phyloP scores from a whole-genome alignment of 2,888 invertebrate species.

The Agriotes lineatus region DNA sequence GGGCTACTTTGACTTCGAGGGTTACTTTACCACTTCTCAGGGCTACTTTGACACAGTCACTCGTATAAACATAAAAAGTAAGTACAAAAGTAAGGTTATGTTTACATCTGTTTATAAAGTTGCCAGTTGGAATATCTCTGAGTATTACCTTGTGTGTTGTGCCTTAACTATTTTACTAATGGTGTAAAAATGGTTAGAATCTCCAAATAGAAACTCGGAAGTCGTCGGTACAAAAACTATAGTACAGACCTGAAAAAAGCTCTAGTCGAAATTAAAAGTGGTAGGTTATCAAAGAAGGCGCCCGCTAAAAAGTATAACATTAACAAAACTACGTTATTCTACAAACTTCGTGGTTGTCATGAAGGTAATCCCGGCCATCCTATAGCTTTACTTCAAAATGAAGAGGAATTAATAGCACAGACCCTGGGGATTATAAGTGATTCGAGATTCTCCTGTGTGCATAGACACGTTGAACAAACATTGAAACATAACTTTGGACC shows the following conservation, averaged over 20 bases:
- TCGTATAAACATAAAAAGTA: neutral
- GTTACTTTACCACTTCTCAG: neutral
- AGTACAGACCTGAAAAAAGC: constrained; percentile 29
- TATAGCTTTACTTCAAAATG: neutral
- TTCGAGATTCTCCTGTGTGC: constrained; percentile 23
- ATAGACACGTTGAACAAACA: no score
- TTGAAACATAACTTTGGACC: no score
- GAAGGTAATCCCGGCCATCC: neutral
- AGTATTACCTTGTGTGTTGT: neutral
- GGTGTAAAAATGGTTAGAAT: neutral
- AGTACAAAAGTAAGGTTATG: no score
- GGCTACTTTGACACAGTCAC: constrained; percentile 5
- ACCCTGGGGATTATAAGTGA: constrained; percentile 14
- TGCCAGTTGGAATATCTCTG: neutral
- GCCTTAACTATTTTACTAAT: neutral
- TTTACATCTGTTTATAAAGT: neutral
- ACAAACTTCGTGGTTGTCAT: constrained; percentile 21
- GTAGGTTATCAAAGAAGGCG: no score
- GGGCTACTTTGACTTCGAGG: no score
- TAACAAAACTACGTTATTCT: constrained; percentile 19
- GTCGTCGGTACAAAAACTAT: neutral
- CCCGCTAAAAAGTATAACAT: constrained; percentile 7
- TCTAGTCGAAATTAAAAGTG: constrained; percentile 6
- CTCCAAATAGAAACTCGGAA: constrained; percentile 3
- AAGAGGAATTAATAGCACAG: constrained; percentile 15